These are phyloP conservation scores for Cyphomyrmex costatus DNA, from an alignment of 1,140 invertebrate species.

Conservation along the genomic window DNA sequence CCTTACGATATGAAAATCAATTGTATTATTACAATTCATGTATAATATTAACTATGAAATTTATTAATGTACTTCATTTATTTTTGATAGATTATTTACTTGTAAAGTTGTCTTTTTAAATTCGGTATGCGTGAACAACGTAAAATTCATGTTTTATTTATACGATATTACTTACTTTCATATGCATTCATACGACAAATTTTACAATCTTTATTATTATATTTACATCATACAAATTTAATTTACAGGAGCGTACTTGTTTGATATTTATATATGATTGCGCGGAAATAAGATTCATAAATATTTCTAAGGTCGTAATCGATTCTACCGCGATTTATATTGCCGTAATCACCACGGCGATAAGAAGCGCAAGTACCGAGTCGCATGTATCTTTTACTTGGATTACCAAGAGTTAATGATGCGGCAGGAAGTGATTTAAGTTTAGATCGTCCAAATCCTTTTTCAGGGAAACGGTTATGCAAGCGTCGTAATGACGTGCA, in stretches of 20 bases:
- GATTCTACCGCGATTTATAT: not conserved
- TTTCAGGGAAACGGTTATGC: conserved; percentile 11
- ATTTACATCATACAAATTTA: not conserved
- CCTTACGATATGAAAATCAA: not conserved
- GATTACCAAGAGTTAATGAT: not conserved
- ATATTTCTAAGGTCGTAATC: conserved; percentile 3
- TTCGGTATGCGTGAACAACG: not conserved
- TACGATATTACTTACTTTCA: not conserved
- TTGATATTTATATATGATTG: not conserved
- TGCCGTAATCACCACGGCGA: conserved; percentile 2
- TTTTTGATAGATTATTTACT: not conserved
- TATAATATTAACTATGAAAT: not conserved
- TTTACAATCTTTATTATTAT: not conserved
- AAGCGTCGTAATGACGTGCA: not conserved
- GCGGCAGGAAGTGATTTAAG: conserved; percentile 27
- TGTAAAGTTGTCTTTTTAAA: not conserved
- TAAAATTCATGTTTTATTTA: not conserved
- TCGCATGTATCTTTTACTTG: not conserved
- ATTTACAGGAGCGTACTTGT: not conserved
- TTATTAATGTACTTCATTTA: not conserved
- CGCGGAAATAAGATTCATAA: conserved; percentile 9
- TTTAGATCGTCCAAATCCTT: conserved; percentile 23
- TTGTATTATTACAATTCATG: not conserved
- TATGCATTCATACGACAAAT: not conserved
- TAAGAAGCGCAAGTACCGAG: not conserved